Evolutionary conservation across 2,888 invertebrate genomes (phyloP), one percentile per base, ranked within the genome.

Genomic region (Leptarthrus brevirostris): DNA sequence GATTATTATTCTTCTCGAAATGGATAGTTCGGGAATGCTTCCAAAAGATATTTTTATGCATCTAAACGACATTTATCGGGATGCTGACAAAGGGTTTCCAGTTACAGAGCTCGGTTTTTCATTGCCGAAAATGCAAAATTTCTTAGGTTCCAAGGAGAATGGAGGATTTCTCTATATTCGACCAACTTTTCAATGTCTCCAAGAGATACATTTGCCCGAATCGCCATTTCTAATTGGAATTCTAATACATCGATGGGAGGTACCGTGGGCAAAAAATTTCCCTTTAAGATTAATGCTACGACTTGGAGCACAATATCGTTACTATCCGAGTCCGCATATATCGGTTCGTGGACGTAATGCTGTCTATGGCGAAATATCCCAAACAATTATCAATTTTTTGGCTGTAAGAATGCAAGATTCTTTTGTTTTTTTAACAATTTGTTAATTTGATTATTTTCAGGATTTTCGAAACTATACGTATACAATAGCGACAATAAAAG

Each of bases 391-490:
- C 84, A 94, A 93, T 86, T 88, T 95, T 72, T 85, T 95, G 77
- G 94, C 93, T 8, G 88, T 88, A 82, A 85, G 86, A n/a, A n/a
- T n/a, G n/a, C n/a, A n/a, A n/a, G n/a, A n/a, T n/a, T n/a, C n/a
- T n/a, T n/a, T n/a, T n/a, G n/a, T n/a, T n/a, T n/a, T n/a, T n/a
- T n/a, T n/a, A n/a, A n/a, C n/a, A n/a, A n/a, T n/a, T n/a, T n/a
- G n/a, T n/a, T n/a, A n/a, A n/a, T n/a, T n/a, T 47, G 22, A 24
- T 52, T 18, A 22, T 36, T 81, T 80, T 2, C 78, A 89, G 89
- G 95, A 95, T 85, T 94, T 95, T 81, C 88, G 93, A 74, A 94
- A 93, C 82, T 94, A 90, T 82, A 89, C 92, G 2, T 95, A 94
- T 81, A 92, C 92, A 40, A 82, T 95, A 78, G 92, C 93, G 0